Conservation (phyloP, 2,113 vertebrate species). For the Mesocricetus auratus region DNA sequence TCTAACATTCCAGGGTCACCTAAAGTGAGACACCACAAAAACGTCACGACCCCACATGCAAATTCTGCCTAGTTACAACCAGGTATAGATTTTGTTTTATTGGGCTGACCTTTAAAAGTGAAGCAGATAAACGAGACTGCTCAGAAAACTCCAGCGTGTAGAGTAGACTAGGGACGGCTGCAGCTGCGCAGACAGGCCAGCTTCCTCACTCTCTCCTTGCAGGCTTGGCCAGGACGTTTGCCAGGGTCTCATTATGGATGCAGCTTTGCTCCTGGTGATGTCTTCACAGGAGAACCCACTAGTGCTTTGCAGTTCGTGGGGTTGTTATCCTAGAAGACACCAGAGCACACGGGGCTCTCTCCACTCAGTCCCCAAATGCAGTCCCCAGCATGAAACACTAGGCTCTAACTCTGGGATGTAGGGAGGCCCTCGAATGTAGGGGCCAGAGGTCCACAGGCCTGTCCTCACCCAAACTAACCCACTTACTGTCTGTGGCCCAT, state of each 20-base stretch:
- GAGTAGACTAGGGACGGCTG: conserved; percentile 68
- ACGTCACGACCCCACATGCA: conserved; percentile 72
- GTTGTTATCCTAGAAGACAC: not conserved
- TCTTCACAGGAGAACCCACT: not conserved
- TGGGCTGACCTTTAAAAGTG: conserved; percentile 84
- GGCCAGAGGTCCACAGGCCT: not conserved
- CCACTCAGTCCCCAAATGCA: not conserved
- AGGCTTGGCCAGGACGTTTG: conserved; percentile 70
- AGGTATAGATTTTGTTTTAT: conserved; percentile 84
- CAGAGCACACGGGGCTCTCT: not conserved
- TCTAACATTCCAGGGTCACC: conserved; percentile 67
- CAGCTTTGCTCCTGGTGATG: not conserved
- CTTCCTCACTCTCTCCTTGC: conserved; percentile 57
- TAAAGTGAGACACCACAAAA: conserved; percentile 76
- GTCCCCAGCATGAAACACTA: rapidly evolving
- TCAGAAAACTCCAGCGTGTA: conserved; percentile 72
- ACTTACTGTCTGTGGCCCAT: not conserved
- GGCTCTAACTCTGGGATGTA: not conserved
- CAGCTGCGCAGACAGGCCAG: conserved; percentile 34
- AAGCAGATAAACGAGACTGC: conserved; percentile 83
- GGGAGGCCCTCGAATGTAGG: not conserved
- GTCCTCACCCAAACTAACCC: not conserved
- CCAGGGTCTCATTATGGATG: conserved; percentile 59
- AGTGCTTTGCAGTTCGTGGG: not conserved
- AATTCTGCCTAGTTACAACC: conserved; percentile 78